A percentile compares a stretch with the other conserved stretches of the same genome.
phyloP scores from a whole-genome alignment of 1,140 invertebrate genomes.

The Drosophila guanche region DNA sequence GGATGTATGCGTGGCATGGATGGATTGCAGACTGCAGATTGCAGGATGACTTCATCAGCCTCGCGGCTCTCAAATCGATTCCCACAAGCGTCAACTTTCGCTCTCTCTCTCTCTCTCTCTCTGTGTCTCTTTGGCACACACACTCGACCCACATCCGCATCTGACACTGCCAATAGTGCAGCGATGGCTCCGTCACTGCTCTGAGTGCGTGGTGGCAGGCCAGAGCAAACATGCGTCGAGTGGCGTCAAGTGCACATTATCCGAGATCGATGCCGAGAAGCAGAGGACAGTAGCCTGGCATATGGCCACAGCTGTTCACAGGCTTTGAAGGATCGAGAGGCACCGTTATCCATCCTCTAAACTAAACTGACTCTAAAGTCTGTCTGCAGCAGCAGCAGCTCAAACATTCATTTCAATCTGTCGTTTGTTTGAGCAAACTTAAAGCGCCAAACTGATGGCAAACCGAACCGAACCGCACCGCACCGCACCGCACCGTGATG shows the following conservation, averaged over 20 bases:
- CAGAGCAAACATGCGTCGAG: constrained; percentile 42
- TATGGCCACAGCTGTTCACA: neutral
- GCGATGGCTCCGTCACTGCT: constrained; percentile 10
- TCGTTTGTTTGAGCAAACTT: constrained; percentile 30
- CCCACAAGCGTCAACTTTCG: constrained; percentile 55
- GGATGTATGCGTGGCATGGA: neutral
- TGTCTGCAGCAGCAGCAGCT: neutral
- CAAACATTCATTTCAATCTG: constrained; percentile 26
- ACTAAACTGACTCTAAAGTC: no score
- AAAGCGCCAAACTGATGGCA: constrained; percentile 7
- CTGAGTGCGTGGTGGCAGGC: constrained; percentile 4
- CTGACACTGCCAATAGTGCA: neutral
- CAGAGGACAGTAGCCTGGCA: constrained; percentile 9
- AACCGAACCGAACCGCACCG: no score
- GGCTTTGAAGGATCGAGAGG: no score
- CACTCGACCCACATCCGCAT: constrained; percentile 48
- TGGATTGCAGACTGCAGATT: neutral
- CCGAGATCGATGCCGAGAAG: constrained; percentile 20
- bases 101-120: constrained; percentile 33
- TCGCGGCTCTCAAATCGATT: constrained; percentile 5
- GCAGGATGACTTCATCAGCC: constrained; percentile 20
- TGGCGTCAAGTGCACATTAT: constrained; percentile 42
- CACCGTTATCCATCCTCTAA: no score
- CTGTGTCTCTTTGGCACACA: neutral
- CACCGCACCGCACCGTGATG: neutral